These are phyloP conservation scores for Alitta virens DNA, from an alignment of 2,888 invertebrate species.

Conservation along the genomic window DNA sequence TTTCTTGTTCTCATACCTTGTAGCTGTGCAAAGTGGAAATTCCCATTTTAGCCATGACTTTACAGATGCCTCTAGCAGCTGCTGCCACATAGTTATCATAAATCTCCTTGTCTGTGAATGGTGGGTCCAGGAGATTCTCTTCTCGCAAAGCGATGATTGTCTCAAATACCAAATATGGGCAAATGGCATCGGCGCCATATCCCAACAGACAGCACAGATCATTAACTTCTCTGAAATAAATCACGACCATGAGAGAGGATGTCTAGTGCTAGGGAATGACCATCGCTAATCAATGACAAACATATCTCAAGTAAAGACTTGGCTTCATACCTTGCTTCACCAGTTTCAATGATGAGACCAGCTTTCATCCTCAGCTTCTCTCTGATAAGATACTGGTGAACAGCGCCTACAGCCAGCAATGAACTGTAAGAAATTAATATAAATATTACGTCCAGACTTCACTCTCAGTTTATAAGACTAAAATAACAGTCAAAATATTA, in stretches of 20 bases:
- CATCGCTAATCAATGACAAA: too few relatives aligned
- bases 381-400: slow-evolving; percentile 93
- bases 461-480: too few relatives aligned
- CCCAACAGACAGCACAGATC: slow-evolving; percentile 93
- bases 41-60: slow-evolving; percentile 99
- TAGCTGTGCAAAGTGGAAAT: slow-evolving; percentile 98
- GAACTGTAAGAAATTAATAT: slow-evolving; percentile 74
- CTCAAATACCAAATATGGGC: slow-evolving; percentile 95
- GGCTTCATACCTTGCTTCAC: slow-evolving; percentile 72
- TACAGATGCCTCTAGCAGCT: slow-evolving; percentile 84
- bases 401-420: slow-evolving; percentile 83
- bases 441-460: too few relatives aligned
- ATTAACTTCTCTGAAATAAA: slow-evolving; percentile 69
- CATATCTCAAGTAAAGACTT: neutral
- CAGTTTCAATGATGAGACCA: slow-evolving; percentile 91
- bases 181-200: slow-evolving; percentile 96
- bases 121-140: slow-evolving; percentile 78
- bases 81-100: slow-evolving; percentile 81
- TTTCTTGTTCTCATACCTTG: slow-evolving; percentile 64
- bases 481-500: too few relatives aligned
- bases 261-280: too few relatives aligned
- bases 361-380: slow-evolving; percentile 94
- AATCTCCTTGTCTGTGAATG: slow-evolving; percentile 75
- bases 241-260: neutral
- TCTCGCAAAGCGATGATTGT: slow-evolving; percentile 81